Evolutionary conservation across 2,113 vertebrate species (phyloP).

Genomic region (Rynchops niger): DNA sequence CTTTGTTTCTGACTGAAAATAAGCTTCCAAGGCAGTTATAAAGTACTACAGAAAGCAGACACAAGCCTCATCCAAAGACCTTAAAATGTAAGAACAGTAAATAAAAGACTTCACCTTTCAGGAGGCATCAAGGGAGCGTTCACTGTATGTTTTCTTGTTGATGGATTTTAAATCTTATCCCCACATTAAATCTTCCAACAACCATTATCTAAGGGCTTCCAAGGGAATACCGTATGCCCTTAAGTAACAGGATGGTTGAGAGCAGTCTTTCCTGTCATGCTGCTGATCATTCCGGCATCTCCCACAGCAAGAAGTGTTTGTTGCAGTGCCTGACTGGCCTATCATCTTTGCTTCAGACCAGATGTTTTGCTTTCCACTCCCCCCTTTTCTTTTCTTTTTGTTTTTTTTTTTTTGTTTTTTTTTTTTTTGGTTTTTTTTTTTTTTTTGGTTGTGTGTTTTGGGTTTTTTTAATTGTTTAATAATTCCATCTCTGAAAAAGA

Average conservation of each 20-base stretch:
- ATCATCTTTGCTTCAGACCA: not conserved
- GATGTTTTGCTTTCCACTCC: not conserved
- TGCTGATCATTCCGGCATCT: not conserved
- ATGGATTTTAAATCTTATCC: not conserved
- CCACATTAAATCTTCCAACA: not conserved
- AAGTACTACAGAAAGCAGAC: not conserved
- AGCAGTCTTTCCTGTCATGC: not conserved
- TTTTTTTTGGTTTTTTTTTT: too few species aligned
- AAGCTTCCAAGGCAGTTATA: not conserved
- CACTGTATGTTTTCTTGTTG: not conserved
- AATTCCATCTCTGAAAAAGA: not conserved
- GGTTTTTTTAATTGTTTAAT: not conserved
- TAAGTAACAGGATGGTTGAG: not conserved
- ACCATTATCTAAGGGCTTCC: not conserved
- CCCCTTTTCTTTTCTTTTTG: too few species aligned
- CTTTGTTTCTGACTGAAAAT: not conserved
- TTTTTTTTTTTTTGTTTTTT: too few species aligned
- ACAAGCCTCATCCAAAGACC: not conserved
- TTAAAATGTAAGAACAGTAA: not conserved
- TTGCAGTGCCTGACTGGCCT: not conserved
- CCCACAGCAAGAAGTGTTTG: not conserved
- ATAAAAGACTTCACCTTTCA: not conserved
- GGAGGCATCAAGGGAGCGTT: not conserved
- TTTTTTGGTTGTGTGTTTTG: too few species aligned
- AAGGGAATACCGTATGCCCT: not conserved